phyloP scores from a whole-genome alignment of 2,797 vertebrate genomes.

The Protonibea diacanthus region DNA sequence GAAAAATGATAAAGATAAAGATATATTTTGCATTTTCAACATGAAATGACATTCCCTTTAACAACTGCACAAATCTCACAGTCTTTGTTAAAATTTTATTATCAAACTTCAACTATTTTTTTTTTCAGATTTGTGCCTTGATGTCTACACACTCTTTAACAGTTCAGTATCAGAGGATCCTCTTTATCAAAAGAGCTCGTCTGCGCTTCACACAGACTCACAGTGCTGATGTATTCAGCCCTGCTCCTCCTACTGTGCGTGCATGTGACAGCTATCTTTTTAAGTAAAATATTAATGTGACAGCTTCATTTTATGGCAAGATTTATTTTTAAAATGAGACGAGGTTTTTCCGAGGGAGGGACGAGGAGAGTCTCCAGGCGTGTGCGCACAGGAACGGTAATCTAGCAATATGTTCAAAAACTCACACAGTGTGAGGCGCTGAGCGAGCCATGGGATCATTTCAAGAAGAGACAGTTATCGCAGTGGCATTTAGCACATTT shows the following conservation, averaged over 20 bases:
- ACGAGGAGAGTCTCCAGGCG: background rate
- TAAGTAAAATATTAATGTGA: slow-evolving; percentile 64
- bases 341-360: slow-evolving; percentile 21
- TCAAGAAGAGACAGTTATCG: background rate
- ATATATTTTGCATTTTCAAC: background rate
- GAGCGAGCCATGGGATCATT: background rate
- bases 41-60: background rate
- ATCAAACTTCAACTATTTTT: background rate
- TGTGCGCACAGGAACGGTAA: slow-evolving; percentile 15
- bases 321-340: slow-evolving; percentile 59
- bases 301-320: slow-evolving; percentile 48
- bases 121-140: background rate
- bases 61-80: background rate
- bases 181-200: background rate
- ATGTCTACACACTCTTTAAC: background rate
- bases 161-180: background rate
- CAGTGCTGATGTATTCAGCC: slow-evolving; percentile 28
- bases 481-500: slow-evolving; percentile 13
- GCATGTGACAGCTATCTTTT: slow-evolving; percentile 47
- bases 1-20: background rate
- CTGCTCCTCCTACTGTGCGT: slow-evolving; percentile 19
- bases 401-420: slow-evolving; percentile 17
- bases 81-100: background rate
- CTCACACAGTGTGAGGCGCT: background rate
- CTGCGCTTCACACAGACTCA: slow-evolving; percentile 12